Conservation (phyloP, 30 jellyfish, hydroid and myxozoan genomes). For the Sanderia malayensis region DNA sequence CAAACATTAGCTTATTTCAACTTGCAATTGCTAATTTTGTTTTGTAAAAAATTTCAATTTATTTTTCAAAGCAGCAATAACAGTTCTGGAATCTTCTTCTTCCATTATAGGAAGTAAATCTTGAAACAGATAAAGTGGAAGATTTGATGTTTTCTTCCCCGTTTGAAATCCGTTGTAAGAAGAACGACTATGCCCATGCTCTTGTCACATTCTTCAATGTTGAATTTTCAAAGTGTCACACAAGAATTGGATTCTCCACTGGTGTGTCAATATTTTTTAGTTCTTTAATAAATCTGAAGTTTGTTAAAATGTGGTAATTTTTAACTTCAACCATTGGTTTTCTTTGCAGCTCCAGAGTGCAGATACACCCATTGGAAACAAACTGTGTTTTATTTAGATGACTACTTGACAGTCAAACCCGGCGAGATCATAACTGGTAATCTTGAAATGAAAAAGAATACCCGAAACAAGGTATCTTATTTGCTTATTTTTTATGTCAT, state of each 20-base stretch:
- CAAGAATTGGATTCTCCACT: conserved; percentile 75
- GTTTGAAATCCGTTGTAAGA: conserved; percentile 68
- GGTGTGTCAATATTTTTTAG: too few relatives aligned
- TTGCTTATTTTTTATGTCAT: too few relatives aligned
- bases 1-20: too few relatives aligned
- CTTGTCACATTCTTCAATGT: conserved; percentile 87
- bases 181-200: conserved; percentile 97
- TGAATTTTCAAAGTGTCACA: conserved; percentile 94
- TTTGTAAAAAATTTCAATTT: too few relatives aligned
- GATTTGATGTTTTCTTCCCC: conserved; percentile 83
- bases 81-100: too few relatives aligned
- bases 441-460: conserved; percentile 68
- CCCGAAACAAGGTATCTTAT: conserved; percentile 68
- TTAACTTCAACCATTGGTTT: background rate
- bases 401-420: conserved; percentile 77
- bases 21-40: too few relatives aligned
- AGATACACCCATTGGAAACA: conserved; percentile 99
- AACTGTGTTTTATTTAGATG: conserved; percentile 88
- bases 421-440: conserved; percentile 82
- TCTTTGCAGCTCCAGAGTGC: conserved; percentile 80
- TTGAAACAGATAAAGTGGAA: conserved; percentile 72
- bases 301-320: background rate
- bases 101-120: conserved; percentile 89
- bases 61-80: too few relatives aligned
- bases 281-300: too few relatives aligned